Conservation (phyloP, 2,888 invertebrate genomes). For the Tanypteryx hageni region DNA sequence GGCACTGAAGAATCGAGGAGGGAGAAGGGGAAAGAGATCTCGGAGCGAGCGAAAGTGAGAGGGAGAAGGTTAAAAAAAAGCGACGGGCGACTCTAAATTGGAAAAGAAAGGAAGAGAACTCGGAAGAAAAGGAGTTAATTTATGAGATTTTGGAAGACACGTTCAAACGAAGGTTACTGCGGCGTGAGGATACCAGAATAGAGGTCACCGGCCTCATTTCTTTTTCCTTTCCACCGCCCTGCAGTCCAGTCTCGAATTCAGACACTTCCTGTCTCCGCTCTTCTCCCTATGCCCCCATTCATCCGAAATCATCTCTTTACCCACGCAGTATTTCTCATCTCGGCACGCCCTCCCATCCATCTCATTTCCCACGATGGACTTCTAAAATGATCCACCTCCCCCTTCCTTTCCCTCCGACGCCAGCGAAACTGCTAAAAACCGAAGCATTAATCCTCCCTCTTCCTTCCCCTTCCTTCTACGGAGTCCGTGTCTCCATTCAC, state of each 20-base stretch:
- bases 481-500: background rate
- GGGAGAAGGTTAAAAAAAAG: too few relatives aligned
- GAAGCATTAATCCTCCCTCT: background rate
- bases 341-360: too few relatives aligned
- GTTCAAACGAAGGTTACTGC: background rate
- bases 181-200: background rate
- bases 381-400: background rate
- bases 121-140: background rate
- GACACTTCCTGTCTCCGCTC: too few relatives aligned
- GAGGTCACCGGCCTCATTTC: background rate
- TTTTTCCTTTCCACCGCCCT: background rate
- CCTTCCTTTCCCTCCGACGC: background rate
- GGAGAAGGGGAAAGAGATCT: background rate
- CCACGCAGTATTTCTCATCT: background rate
- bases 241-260: too few relatives aligned
- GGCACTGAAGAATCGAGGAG: background rate
- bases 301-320: background rate
- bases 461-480: background rate
- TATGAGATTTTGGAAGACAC: background rate
- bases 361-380: background rate
- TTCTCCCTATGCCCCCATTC: too few relatives aligned
- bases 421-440: background rate
- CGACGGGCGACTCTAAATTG: too few relatives aligned
- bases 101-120: background rate
- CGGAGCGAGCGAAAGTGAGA: too few relatives aligned